A percentile compares a stretch with the other conserved stretches of the same genome.
Evolutionary conservation across 1,140 invertebrate species (phyloP).

Genomic region (Drosophila setifemur): DNA sequence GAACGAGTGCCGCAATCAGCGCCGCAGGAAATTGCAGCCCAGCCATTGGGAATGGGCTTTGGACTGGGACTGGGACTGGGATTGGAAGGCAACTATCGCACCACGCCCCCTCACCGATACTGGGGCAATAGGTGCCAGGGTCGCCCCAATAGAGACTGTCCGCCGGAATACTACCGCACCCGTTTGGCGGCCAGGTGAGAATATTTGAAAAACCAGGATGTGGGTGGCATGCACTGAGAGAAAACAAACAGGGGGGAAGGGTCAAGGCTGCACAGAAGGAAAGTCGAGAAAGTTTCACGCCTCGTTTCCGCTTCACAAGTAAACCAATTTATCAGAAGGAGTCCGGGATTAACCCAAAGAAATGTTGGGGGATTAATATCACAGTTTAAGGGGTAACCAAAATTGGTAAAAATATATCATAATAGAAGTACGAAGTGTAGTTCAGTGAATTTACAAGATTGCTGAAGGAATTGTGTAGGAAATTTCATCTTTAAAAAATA

Average conservation of each 20-base stretch:
- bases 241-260: neutral
- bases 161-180: slow-evolving; percentile 67
- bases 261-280: slow-evolving; percentile 32
- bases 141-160: slow-evolving; percentile 44
- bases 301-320: slow-evolving; percentile 33
- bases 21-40: slow-evolving; percentile 68
- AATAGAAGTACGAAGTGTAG: too few species aligned
- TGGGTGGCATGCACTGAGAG: slow-evolving; percentile 45
- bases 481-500: too few species aligned
- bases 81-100: slow-evolving; percentile 13
- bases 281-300: slow-evolving; percentile 56
- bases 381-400: too few species aligned
- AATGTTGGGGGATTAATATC: neutral
- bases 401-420: too few species aligned
- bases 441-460: neutral
- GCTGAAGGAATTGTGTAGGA: too few species aligned
- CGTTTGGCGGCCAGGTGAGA: slow-evolving; percentile 69
- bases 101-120: slow-evolving; percentile 60
- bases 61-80: slow-evolving; percentile 11
- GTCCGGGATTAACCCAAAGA: slow-evolving; percentile 10
- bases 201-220: slow-evolving; percentile 37
- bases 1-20: slow-evolving; percentile 50
- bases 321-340: slow-evolving; percentile 49
- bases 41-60: neutral
- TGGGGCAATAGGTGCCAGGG: slow-evolving; percentile 60